A percentile compares a stretch with the other conserved stretches of the same genome.
These are phyloP conservation scores for Panulirus ornatus DNA, from an alignment of 1,140 invertebrate genomes.

Conservation along the genomic window DNA sequence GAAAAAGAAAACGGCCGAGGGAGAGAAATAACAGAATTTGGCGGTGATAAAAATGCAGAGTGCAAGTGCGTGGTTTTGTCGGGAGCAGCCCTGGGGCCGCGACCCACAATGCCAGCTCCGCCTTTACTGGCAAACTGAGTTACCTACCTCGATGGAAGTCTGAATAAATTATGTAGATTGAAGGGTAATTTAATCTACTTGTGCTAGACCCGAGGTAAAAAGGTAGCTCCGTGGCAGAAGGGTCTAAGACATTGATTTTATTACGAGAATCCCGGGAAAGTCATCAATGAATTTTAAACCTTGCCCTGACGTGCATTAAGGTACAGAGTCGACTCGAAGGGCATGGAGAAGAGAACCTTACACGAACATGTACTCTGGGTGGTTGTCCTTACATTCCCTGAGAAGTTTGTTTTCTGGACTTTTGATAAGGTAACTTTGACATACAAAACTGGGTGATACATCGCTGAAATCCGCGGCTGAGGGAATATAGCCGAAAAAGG, in stretches of 20 bases:
- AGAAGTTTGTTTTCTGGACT: background rate
- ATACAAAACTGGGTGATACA: background rate
- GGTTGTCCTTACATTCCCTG: background rate
- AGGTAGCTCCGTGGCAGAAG: constrained; percentile 50
- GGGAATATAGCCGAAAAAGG: background rate
- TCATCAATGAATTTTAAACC: constrained; percentile 38
- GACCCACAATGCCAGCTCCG: constrained; percentile 47
- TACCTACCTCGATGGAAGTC: constrained; percentile 56
- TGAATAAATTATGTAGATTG: constrained; percentile 68
- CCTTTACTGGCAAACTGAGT: constrained; percentile 58
- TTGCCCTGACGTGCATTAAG: background rate
- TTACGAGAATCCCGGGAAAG: constrained; percentile 24
- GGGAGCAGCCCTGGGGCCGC: background rate
- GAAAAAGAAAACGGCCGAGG: background rate
- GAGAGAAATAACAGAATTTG: background rate
- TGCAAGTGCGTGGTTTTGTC: background rate
- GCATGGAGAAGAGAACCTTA: no score
- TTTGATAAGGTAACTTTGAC: background rate
- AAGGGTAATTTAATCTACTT: constrained; percentile 61
- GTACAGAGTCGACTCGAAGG: background rate
- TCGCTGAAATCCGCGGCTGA: background rate
- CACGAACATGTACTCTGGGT: background rate
- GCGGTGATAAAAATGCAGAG: constrained; percentile 15
- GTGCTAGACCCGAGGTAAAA: constrained; percentile 47
- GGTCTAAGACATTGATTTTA: constrained; percentile 55